Conservation (phyloP, 2,797 vertebrate genomes). For the Oreochromis mossambicus region DNA sequence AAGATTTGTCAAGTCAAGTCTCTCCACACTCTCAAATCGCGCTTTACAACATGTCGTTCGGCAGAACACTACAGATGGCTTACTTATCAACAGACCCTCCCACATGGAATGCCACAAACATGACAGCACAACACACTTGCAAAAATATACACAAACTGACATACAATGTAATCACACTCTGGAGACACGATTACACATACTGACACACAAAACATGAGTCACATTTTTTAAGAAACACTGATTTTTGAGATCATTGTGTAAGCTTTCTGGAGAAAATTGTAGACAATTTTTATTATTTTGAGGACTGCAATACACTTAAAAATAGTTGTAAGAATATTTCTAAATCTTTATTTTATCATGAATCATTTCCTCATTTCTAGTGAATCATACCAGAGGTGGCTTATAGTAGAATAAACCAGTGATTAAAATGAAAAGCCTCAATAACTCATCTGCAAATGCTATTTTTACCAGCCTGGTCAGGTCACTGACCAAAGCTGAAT, state of each 20-base stretch:
- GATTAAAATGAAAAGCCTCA: background rate
- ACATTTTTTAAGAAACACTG: conserved; percentile 37
- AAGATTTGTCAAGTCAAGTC: conserved; percentile 86
- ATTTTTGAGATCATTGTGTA: conserved; percentile 49
- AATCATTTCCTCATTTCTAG: background rate
- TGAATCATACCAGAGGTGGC: background rate
- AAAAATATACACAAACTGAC: conserved; percentile 76
- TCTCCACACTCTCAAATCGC: conserved; percentile 81
- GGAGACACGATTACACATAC: conserved; percentile 57
- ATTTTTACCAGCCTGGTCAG: background rate
- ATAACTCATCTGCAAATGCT: background rate
- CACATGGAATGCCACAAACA: conserved; percentile 83
- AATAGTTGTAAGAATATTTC: background rate
- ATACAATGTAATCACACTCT: conserved; percentile 70
- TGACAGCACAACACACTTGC: conserved; percentile 80
- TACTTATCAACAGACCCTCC: conserved; percentile 83
- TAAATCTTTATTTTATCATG: background rate
- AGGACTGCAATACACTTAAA: background rate
- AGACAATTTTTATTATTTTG: background rate
- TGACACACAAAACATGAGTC: conserved; percentile 64
- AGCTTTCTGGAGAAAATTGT: conserved; percentile 22
- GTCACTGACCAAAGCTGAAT: background rate
- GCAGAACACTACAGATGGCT: conserved; percentile 86
- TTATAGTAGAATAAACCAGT: background rate
- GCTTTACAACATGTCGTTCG: conserved; percentile 81